These are phyloP conservation scores for Poeciliopsis presidionis DNA, from an alignment of 2,797 vertebrate species.

Conservation along the genomic window DNA sequence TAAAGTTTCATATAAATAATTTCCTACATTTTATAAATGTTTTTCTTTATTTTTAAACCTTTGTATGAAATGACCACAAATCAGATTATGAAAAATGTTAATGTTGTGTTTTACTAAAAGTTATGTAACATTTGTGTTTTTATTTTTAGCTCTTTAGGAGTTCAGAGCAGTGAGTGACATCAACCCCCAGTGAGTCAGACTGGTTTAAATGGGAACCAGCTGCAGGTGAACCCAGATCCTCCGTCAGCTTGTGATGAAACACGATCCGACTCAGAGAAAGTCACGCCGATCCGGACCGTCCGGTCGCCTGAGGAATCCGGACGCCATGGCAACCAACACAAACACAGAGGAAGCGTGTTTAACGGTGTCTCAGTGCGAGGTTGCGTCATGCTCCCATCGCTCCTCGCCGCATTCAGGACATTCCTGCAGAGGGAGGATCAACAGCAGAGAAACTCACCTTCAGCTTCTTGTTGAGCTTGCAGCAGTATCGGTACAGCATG, in stretches of 20 bases:
- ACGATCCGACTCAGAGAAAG: background rate
- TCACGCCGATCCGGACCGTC: conserved; percentile 26
- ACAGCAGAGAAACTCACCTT: conserved; percentile 85
- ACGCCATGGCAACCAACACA: conserved; percentile 71
- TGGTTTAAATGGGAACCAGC: conserved; percentile 2
- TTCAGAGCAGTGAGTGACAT: background rate
- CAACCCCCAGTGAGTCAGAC: background rate
- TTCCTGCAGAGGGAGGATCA: conserved; percentile 47
- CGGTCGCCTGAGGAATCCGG: conserved; percentile 51
- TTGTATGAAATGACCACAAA: no score
- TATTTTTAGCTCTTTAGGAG: background rate
- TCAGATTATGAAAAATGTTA: no score
- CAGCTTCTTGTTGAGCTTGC: conserved; percentile 97
- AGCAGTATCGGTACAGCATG: conserved; percentile 95
- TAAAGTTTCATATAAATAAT: no score
- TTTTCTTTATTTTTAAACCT: no score
- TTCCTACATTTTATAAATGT: no score
- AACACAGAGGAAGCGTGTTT: conserved; percentile 34
- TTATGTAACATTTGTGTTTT: no score
- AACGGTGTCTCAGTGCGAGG: background rate
- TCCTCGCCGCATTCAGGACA: conserved; percentile 61
- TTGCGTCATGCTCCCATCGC: conserved; percentile 30
- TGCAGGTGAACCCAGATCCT: background rate
- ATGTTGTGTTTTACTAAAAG: no score
- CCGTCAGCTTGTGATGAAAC: background rate